Evolutionary conservation across 2,797 vertebrate genomes (phyloP).

Genomic region (Crenuchus spilurus): DNA sequence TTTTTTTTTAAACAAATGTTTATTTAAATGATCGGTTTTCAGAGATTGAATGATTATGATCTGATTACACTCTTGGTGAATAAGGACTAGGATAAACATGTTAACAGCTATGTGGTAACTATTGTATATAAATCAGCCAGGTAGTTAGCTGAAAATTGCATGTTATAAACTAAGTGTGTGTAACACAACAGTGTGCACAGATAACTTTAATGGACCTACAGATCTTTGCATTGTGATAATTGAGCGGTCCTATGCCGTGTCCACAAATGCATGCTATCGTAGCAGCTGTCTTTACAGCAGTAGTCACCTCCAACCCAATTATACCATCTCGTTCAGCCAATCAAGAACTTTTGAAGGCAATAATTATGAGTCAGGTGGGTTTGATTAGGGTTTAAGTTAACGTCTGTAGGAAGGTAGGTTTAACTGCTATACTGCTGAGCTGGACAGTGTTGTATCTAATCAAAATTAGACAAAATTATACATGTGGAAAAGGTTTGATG

Average conservation of each 20-base stretch:
- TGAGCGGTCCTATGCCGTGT: background rate
- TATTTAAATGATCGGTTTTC: background rate
- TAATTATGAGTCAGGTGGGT: too few species aligned
- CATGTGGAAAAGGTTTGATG: too few species aligned
- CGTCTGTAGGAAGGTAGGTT: too few species aligned
- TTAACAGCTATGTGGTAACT: background rate
- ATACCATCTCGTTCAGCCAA: too few species aligned
- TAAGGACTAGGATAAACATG: background rate
- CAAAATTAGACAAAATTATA: too few species aligned
- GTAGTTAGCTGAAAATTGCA: slow-evolving; percentile 9
- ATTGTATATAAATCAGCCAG: background rate
- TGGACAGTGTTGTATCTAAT: background rate
- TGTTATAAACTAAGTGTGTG: background rate
- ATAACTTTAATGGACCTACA: background rate
- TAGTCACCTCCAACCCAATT: too few species aligned
- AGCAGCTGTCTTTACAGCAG: too few species aligned
- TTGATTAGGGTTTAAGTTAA: too few species aligned
- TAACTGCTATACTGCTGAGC: background rate
- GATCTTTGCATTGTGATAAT: slow-evolving; percentile 1
- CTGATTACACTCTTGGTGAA: background rate
- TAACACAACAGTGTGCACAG: background rate
- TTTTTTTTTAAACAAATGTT: background rate
- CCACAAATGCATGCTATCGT: background rate
- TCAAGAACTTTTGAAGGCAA: too few species aligned
- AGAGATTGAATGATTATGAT: background rate